Conservation (phyloP, 1,140 invertebrate genomes). For the Maniola jurtina region DNA sequence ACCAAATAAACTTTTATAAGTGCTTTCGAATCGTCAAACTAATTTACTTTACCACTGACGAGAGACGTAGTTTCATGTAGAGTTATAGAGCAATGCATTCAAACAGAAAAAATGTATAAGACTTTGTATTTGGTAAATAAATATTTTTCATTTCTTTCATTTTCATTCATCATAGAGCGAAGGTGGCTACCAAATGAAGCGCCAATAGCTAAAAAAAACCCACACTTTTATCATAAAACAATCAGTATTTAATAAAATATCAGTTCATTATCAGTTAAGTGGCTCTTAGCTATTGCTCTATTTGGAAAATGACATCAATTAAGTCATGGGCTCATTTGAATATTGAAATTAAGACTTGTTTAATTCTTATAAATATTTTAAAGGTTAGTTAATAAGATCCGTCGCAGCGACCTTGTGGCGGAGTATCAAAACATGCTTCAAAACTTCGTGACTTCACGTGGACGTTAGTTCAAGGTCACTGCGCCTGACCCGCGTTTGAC, state of each 20-base stretch:
- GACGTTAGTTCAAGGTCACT: slow-evolving; percentile 21
- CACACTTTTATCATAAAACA: background rate
- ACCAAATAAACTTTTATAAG: too few relatives aligned
- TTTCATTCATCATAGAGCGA: too few relatives aligned
- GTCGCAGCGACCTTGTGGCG: slow-evolving; percentile 10
- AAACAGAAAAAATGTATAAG: too few relatives aligned
- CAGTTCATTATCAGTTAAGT: too few relatives aligned
- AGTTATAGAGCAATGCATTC: too few relatives aligned
- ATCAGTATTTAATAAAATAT: background rate
- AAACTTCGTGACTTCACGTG: slow-evolving; percentile 13
- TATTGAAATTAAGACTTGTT: background rate
- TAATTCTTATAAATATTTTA: slow-evolving; percentile 3
- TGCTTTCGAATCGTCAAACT: too few relatives aligned
- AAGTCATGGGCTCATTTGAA: slow-evolving; percentile 7
- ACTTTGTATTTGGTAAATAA: too few relatives aligned
- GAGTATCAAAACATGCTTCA: slow-evolving; percentile 14
- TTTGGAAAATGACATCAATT: slow-evolving; percentile 4
- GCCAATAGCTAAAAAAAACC: background rate
- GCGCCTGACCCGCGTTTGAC: slow-evolving; percentile 13
- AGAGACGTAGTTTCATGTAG: too few relatives aligned
- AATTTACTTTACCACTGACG: too few relatives aligned
- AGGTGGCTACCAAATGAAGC: too few relatives aligned
- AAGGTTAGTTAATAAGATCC: slow-evolving; percentile 16
- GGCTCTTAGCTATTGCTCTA: background rate
- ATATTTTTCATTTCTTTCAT: too few relatives aligned